Evolutionary conservation across 2,888 invertebrate species (phyloP).

Genomic region (Aplocera efformata): DNA sequence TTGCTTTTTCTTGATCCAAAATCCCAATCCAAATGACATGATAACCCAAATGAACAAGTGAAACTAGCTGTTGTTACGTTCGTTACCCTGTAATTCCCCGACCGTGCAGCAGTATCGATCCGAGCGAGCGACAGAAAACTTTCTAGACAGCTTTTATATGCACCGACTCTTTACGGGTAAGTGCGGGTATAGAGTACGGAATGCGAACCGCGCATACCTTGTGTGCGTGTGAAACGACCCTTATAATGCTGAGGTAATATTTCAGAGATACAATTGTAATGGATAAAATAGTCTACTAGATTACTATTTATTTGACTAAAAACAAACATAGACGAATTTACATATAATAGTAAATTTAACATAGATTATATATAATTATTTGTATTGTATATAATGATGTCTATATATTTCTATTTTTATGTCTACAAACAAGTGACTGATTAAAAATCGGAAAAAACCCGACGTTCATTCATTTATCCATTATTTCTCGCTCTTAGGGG

Average conservation of each 20-base stretch:
- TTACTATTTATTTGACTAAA: no score
- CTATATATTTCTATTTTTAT: no score
- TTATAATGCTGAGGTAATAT: conserved; percentile 10
- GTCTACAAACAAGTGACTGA: no score
- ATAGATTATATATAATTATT: no score
- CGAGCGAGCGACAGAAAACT: conserved; percentile 77
- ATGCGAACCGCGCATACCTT: conserved; percentile 31
- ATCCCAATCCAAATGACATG: conserved; percentile 57
- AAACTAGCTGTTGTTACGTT: conserved; percentile 65
- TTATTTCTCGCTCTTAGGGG: no score
- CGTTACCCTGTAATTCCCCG: conserved; percentile 64
- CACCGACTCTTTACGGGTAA: conserved; percentile 72
- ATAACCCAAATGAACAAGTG: conserved; percentile 72
- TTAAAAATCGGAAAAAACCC: no score
- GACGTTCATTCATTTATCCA: no score
- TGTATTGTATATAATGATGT: no score
- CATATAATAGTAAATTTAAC: no score
- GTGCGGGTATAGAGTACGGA: conserved; percentile 44
- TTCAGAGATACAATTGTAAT: background rate
- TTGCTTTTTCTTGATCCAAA: conserved; percentile 11
- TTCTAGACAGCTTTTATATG: conserved; percentile 82
- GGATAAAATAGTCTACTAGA: background rate
- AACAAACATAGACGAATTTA: no score
- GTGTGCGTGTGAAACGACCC: conserved; percentile 25
- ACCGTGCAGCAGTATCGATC: conserved; percentile 65